Conservation (phyloP, 2,888 invertebrate genomes). For the Sarcophaga caerulescens region DNA sequence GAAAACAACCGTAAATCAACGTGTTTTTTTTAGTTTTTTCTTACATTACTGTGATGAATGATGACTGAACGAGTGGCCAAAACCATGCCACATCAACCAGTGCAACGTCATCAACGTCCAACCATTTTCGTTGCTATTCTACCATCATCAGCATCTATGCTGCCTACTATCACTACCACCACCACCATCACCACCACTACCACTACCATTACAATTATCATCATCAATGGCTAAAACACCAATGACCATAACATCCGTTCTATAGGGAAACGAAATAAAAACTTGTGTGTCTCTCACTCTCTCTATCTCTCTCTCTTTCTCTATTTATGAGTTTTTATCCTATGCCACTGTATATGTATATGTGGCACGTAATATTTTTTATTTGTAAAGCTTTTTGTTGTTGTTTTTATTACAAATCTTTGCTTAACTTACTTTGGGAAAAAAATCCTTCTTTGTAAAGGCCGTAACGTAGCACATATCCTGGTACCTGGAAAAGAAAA, state of each 20-base stretch:
- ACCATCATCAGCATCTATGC: conserved; percentile 8
- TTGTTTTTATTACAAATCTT: not conserved
- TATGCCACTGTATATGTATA: not conserved
- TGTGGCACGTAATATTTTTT: conserved; percentile 71
- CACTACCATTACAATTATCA: conserved; percentile 10
- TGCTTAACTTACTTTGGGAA: not conserved
- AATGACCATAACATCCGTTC: conserved; percentile 69
- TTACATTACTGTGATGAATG: conserved; percentile 77
- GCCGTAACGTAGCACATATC: conserved; percentile 56
- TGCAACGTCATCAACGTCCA: conserved; percentile 68
- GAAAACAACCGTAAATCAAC: conserved; percentile 76
- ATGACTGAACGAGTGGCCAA: conserved; percentile 72
- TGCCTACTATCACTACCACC: not conserved
- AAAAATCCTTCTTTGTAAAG: conserved; percentile 50
- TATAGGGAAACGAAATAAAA: conserved; percentile 48
- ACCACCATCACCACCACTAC: conserved; percentile 33
- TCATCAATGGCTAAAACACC: conserved; percentile 59
- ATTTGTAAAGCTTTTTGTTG: conserved; percentile 49
- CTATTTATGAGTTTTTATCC: not conserved
- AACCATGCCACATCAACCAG: conserved; percentile 59
- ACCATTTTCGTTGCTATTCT: not conserved
- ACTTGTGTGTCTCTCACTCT: not conserved
- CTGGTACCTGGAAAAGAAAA: conserved; percentile 34
- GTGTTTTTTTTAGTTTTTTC: conserved; percentile 64
- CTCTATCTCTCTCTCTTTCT: not conserved